Evolutionary conservation across 1,140 invertebrate genomes (phyloP).

Genomic region (Carposina sasakii): DNA sequence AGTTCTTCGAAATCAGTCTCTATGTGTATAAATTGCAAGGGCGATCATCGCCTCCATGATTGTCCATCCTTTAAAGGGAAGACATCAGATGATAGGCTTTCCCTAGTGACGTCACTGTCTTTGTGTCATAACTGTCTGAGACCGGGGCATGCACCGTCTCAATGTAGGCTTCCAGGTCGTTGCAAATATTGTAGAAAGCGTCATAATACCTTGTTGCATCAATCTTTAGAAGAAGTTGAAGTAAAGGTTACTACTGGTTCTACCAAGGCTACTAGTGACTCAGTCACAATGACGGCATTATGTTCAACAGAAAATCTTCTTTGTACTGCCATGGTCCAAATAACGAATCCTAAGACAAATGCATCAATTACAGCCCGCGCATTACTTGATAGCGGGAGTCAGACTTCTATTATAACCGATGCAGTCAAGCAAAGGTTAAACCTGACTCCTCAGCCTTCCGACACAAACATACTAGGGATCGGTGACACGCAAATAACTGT

Average conservation of each 20-base stretch:
- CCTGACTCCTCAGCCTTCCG: no score
- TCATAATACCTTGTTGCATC: constrained; percentile 9
- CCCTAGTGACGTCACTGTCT: constrained; percentile 3
- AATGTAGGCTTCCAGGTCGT: constrained; percentile 7
- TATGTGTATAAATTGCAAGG: neutral
- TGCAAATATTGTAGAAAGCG: constrained; percentile 11
- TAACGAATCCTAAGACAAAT: no score
- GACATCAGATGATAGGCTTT: neutral
- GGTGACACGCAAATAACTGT: no score
- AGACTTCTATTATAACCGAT: no score
- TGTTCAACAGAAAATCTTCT: no score
- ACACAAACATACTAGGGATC: no score
- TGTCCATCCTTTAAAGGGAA: constrained; percentile 1
- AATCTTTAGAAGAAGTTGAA: neutral
- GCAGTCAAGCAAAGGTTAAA: no score
- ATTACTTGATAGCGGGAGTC: no score
- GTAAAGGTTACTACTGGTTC: neutral
- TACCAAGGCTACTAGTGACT: no score
- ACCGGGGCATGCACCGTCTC: constrained; percentile 1
- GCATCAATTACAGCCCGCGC: no score
- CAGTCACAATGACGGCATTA: no score
- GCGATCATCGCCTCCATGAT: neutral
- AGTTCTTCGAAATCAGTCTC: neutral
- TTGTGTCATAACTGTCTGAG: constrained; percentile 13
- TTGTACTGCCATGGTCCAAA: no score